Base-by-base conservation (phyloP, 2,888 invertebrate species). In the Malthinus flaveolus region DNA sequence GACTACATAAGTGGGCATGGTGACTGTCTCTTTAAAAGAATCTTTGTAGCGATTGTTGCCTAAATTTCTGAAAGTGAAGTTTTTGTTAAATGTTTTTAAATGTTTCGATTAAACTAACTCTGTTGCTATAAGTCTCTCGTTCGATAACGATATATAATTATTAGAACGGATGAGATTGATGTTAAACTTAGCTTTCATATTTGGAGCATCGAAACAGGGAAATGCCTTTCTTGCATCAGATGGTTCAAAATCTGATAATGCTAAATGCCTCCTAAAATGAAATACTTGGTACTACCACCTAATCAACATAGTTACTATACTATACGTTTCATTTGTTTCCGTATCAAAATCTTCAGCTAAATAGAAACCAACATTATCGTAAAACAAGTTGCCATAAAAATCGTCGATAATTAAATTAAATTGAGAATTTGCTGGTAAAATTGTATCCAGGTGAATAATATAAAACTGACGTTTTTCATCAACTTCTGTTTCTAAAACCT, bases 1-100 rank as follows among this genome's bases (percentile, higher is more conserved):
- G 6, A 59, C 52, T 9, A 94, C 80, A 71, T 95, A 95, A 0
- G 91, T 84, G 1, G 91, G 89, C 89, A 93, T 91, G n/a, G 10
- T 12, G 1, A 46, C 46, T 12, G 61, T 56, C 39, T 53, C 56
- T 35, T 45, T 46, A 39, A 34, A 61, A 8, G 34, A 34, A 10
- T 61, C 61, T 34, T 31, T 6, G 42, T 36, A 61, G 9, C 53
- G 36, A 6, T 34, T 49, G 8, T 53, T 32, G 10, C 59, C 59
- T 11, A 59, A 36, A 47, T 55, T 13, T 32, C 57, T 58, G 10
- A 51, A 56, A 51, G 1, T 37, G 1, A 32, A 13, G 1, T 53
- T 35, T 39, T 7, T 32, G 12, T 50, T 32, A n/a, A 3, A 8
- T 23, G n/a, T n/a, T n/a, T n/a, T 45, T 33, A 13, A 3, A 15